phyloP scores from a whole-genome alignment of 1,140 invertebrate species.

The Drosophila littoralis region DNA sequence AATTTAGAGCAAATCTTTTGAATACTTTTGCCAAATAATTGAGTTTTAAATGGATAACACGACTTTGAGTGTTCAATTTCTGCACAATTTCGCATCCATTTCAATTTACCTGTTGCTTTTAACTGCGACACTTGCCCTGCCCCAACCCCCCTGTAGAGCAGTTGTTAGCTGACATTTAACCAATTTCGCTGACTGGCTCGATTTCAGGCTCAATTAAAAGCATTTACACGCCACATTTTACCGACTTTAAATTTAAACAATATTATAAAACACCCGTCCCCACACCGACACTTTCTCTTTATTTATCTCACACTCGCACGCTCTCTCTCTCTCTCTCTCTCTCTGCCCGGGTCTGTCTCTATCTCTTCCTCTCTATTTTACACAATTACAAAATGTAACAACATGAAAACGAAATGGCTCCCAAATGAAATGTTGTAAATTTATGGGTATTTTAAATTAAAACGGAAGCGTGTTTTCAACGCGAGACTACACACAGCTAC shows the following conservation, averaged over 20 bases:
- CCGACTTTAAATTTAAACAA: slow-evolving; percentile 71
- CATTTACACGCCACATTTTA: slow-evolving; percentile 76
- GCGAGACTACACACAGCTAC: slow-evolving; percentile 47
- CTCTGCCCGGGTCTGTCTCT: neutral
- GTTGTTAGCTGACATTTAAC: slow-evolving; percentile 43
- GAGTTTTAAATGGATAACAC: no score
- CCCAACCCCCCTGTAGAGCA: neutral
- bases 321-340: neutral
- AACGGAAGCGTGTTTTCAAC: slow-evolving; percentile 84
- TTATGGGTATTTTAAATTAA: slow-evolving; percentile 85
- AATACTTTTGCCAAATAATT: no score
- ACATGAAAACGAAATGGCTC: slow-evolving; percentile 83
- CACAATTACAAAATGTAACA: slow-evolving; percentile 82
- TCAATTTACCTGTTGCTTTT: slow-evolving; percentile 40
- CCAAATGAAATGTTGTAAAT: slow-evolving; percentile 84
- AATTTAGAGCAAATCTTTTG: no score
- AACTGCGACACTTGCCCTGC: slow-evolving; percentile 5
- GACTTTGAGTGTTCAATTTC: no score
- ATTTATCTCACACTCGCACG: slow-evolving; percentile 28
- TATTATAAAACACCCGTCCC: slow-evolving; percentile 62
- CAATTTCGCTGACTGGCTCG: slow-evolving; percentile 65
- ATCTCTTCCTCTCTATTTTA: slow-evolving; percentile 23
- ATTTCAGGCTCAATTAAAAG: slow-evolving; percentile 78
- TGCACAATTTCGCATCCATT: neutral
- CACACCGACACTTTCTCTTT: slow-evolving; percentile 18